A percentile compares a stretch with the other conserved stretches of the same genome.
These are phyloP conservation scores for Nesogale talazaci DNA, from an alignment of 2,113 vertebrate genomes.

Conservation along the genomic window DNA sequence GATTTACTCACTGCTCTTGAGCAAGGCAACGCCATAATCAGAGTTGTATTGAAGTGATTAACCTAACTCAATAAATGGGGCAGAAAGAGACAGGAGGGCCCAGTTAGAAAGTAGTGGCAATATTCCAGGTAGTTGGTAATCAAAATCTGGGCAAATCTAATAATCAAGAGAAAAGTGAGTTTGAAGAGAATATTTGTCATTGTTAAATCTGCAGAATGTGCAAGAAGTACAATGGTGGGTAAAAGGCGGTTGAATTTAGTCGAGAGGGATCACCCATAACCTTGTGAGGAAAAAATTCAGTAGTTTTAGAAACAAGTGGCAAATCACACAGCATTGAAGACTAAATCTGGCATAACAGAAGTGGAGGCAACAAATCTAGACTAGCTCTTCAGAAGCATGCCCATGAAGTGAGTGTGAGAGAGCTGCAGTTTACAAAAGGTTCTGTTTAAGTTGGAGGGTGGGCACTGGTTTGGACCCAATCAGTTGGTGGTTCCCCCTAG, in stretches of 20 bases:
- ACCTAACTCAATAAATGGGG: not conserved
- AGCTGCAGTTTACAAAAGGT: conserved; percentile 35
- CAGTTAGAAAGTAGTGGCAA: conserved; percentile 27
- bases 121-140: conserved; percentile 40
- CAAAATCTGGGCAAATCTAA: conserved; percentile 42
- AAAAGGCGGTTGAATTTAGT: conserved; percentile 49
- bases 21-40: conserved; percentile 50
- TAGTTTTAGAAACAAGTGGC: conserved; percentile 53
- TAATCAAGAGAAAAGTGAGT: conserved; percentile 40
- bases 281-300: conserved; percentile 45
- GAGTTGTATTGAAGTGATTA: conserved; percentile 23
- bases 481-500: not conserved
- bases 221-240: conserved; percentile 46
- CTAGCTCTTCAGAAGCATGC: conserved; percentile 45
- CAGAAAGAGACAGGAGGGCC: conserved; percentile 40
- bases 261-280: conserved; percentile 23
- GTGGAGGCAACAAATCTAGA: conserved; percentile 5
- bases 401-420: not conserved
- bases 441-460: conserved; percentile 47
- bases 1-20: conserved; percentile 29
- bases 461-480: not conserved
- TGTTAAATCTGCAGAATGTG: conserved; percentile 27
- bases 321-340: conserved; percentile 41
- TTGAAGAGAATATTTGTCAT: conserved; percentile 39
- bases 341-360: not conserved